Base-by-base conservation (phyloP, 2,113 vertebrate genomes). In the Empidonax alnorum region DNA sequence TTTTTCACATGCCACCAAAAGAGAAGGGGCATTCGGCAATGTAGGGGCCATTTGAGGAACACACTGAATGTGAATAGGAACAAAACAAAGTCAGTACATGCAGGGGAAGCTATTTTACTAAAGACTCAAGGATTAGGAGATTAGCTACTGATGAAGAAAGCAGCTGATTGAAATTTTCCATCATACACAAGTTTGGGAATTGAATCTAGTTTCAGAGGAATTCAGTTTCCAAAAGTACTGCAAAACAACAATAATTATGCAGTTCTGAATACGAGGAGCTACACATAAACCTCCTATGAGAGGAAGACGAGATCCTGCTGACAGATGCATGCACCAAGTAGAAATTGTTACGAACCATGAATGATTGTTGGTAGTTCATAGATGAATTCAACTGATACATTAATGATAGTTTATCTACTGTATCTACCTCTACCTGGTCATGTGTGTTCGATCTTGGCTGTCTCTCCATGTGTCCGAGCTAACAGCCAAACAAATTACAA, bases 401-500 rank as follows among this genome's bases (percentile, higher is more conserved):
- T 63, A 63, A 69, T 46, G 7, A 55, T 31, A 44, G 3, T 33
- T 74, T 68, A 30, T 79, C 44, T 78, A 16, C 24, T 58, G 6
- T 55, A 27, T 50, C 12, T 76, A 17, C 22, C 91, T 77, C 21
- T 84, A 6, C 25, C 46, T 71, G 33, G 11, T 71, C 14, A 14
- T 7, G 0, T 68, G 35, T 2, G 0, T 59, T 62, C n/a, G 11
- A 44, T 41, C 33, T 62, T 79, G 17, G 6, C 8, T 50, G 14
- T 39, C 39, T 82, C 82, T 53, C 13, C 22, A 37, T 18, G 6
- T 18, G 27, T 42, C 37, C n/a, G 50, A 53, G 21, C 12, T 41
- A 91, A 44, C 16, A 81, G 15, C 6, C 27, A 85, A 53, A 12
- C 4, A 31, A 23, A 58, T n/a, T 9, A 11, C 31, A 62, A 50